phyloP scores from a whole-genome alignment of 2,888 invertebrate genomes.

The Agriotes lineatus region DNA sequence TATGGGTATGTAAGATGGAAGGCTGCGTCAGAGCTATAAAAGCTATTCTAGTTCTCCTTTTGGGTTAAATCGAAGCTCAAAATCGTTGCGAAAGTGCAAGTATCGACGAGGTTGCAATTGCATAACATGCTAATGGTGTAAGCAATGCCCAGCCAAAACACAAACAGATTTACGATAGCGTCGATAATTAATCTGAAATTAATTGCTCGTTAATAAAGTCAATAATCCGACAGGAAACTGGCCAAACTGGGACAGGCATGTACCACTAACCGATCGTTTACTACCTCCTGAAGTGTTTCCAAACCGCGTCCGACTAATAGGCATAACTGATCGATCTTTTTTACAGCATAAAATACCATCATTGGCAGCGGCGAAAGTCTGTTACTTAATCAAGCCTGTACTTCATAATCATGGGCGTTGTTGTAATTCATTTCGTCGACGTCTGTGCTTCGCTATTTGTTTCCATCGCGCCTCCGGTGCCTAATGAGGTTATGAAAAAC shows the following conservation, averaged over 20 bases:
- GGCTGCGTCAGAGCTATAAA: no score
- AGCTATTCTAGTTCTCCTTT: no score
- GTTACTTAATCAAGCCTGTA: constrained; percentile 21
- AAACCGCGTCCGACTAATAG: constrained; percentile 6
- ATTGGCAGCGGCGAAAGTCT: constrained; percentile 12
- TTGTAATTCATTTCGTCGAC: constrained; percentile 7
- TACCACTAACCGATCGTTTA: constrained; percentile 4
- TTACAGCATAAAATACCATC: constrained; percentile 12
- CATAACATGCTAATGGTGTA: background rate
- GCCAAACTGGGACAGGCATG: constrained; percentile 7
- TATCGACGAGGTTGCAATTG: background rate
- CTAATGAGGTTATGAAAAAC: constrained; percentile 30
- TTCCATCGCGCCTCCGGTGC: constrained; percentile 4
- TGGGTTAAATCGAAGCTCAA: no score
- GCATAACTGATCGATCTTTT: constrained; percentile 21
- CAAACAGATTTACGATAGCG: constrained; percentile 7
- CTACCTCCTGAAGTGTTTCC: constrained; percentile 10
- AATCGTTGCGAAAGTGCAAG: no score
- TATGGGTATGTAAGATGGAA: no score
- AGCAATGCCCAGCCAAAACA: background rate
- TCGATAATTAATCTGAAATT: constrained; percentile 22
- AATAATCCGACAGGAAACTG: constrained; percentile 17
- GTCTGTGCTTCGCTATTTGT: constrained; percentile 1
- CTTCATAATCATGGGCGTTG: constrained; percentile 14
- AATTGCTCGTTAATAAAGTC: constrained; percentile 15